Conservation (phyloP, 2,113 vertebrate species). For the Blennius ocellaris region DNA sequence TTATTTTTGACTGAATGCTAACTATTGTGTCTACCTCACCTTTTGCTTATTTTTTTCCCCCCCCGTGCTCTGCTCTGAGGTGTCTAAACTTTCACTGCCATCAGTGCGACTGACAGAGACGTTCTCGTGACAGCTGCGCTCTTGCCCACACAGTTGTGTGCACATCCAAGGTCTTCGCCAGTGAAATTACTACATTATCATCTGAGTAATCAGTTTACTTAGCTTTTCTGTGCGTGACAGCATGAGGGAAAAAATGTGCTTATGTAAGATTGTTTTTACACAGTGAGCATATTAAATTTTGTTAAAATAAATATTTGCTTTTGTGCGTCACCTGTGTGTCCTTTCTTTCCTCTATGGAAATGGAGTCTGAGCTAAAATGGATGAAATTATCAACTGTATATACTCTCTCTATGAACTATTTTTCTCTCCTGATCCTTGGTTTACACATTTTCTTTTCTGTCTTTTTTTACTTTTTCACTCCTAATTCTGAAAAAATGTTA, state of each 20-base stretch:
- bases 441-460: constrained; percentile 5
- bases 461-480: not conserved
- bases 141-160: not conserved
- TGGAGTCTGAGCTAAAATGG: constrained; percentile 17
- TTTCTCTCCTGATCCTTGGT: constrained; percentile 15
- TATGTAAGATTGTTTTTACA: not conserved
- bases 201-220: not conserved
- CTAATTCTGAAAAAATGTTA: constrained; percentile 20
- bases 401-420: constrained; percentile 25
- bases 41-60: constrained; percentile 25
- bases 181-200: constrained; percentile 3
- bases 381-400: constrained; percentile 34
- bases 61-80: not conserved
- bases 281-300: not conserved
- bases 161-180: constrained; percentile 5
- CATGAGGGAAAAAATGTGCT: not conserved
- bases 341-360: constrained; percentile 5
- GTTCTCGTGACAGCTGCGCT: constrained; percentile 1
- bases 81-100: constrained; percentile 48
- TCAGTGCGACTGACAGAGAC: constrained; percentile 9
- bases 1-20: constrained; percentile 55
- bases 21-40: constrained; percentile 28
- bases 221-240: not conserved
- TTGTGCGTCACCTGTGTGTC: constrained; percentile 3
- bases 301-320: not conserved